Evolutionary conservation across 2,888 invertebrate genomes (phyloP).

Genomic region (Acheta domesticus): DNA sequence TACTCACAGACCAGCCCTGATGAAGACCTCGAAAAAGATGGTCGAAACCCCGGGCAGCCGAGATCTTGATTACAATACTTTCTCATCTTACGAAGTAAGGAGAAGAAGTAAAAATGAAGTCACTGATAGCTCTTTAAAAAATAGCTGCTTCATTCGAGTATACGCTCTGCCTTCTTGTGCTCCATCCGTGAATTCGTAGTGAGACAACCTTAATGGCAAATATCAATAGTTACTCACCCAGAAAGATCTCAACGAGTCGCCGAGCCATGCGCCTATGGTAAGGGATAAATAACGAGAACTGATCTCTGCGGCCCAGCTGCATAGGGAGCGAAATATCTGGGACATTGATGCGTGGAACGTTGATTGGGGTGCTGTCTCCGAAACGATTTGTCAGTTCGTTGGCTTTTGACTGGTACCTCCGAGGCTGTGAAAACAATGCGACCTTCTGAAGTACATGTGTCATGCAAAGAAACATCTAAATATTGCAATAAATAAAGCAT

Average conservation of each 20-base stretch:
- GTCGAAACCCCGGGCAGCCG: too few species aligned
- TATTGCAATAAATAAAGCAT: background rate
- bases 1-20: too few species aligned
- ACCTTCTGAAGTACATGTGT: too few species aligned
- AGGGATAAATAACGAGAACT: constrained; percentile 72
- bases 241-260: constrained; percentile 63
- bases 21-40: too few species aligned
- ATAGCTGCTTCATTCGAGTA: too few species aligned
- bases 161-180: too few species aligned
- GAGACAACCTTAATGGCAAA: background rate
- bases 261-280: constrained; percentile 67
- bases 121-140: too few species aligned
- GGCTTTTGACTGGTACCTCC: background rate
- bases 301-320: constrained; percentile 59
- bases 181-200: too few species aligned
- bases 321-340: constrained; percentile 62
- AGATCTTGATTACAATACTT: too few species aligned
- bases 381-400: background rate
- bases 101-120: too few species aligned
- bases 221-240: constrained; percentile 52
- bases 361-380: background rate
- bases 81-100: too few species aligned
- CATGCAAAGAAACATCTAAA: background rate
- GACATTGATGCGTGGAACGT: constrained; percentile 44
- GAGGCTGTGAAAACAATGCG: background rate